Conservation (phyloP, 2,797 vertebrate species). For the Syngnathus acus region DNA sequence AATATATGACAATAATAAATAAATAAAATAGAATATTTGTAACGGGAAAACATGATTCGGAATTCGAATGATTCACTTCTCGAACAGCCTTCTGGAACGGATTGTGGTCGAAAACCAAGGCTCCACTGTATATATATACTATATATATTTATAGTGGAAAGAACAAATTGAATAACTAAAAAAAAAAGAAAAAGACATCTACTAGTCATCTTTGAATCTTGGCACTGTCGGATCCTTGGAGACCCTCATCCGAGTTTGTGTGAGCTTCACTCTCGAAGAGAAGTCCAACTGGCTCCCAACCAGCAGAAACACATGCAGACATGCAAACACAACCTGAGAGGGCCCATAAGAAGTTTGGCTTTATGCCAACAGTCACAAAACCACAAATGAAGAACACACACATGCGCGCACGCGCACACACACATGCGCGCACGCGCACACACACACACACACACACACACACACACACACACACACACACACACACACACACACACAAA, state of each 20-base stretch:
- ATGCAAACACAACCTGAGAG: constrained; percentile 79
- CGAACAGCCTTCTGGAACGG: no score
- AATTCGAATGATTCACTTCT: no score
- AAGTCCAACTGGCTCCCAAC: constrained; percentile 44
- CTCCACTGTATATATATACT: no score
- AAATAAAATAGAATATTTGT: no score
- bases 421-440: constrained; percentile 21
- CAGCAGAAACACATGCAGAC: constrained; percentile 73
- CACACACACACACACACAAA: constrained; percentile 56
- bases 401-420: constrained; percentile 32
- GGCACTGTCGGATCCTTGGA: constrained; percentile 48
- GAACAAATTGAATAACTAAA: neutral
- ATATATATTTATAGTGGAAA: neutral
- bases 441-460: constrained; percentile 14
- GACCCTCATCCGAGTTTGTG: constrained; percentile 23
- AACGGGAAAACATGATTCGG: no score
- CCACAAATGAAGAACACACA: constrained; percentile 64
- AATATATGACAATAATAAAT: no score
- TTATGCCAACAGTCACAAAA: constrained; percentile 61
- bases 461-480: constrained; percentile 57
- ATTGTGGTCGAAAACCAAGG: no score
- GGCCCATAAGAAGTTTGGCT: constrained; percentile 61
- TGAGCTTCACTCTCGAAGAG: constrained; percentile 28
- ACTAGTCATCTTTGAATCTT: constrained; percentile 43
- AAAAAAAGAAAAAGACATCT: constrained; percentile 4